Evolutionary conservation across 2,797 vertebrate genomes (phyloP), one percentile per base, ranked within the genome.

Genomic region (Dryobates pubescens): DNA sequence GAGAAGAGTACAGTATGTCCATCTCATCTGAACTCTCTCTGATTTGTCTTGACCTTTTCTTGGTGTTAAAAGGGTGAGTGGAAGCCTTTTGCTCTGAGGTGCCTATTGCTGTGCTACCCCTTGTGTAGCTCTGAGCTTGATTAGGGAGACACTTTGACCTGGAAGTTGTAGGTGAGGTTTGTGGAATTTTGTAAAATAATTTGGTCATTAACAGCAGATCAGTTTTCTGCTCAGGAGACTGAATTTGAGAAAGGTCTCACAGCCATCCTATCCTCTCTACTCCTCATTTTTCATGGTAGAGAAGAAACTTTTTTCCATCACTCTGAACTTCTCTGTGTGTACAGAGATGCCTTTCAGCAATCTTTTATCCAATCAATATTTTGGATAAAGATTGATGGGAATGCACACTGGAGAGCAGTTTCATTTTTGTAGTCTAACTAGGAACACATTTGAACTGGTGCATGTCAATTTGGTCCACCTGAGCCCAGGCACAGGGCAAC

Each of bases 381-480:
- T 92, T 70, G 72, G 58, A 58, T 91, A 86, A 92, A 84, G 64
- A 84, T 29, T 93, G 83, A 90, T 88, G 36, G 53, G 69, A 90
- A 56, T 68, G 34, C 61, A 71, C 19, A 45, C 6, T 36, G 76
- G 45, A 88, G 68, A 82, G 43, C 10, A 67, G 45, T 72, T 88
- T 77, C 56, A 65, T 86, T 93, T 96, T 81, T 91, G 17, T 82
- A 67, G 30, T 94, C 13, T 82, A 54, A 68, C 86, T 82, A 58
- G 72, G 90, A 89, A 84, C 24, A 58, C 1, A 23, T 85, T 86
- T 86, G 47, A 92, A 75, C 20, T 32, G 30, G 59, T 47, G 34
- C 23, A 18, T 63, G 24, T 47, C 49, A 68, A 38, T 71, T 82
- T 77, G 29, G 36, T 92, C 23, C 86, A 93, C 64, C 88, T 91